These are phyloP conservation scores for Myrmecobius fasciatus DNA, from an alignment of 2,113 vertebrate species.

Conservation along the genomic window DNA sequence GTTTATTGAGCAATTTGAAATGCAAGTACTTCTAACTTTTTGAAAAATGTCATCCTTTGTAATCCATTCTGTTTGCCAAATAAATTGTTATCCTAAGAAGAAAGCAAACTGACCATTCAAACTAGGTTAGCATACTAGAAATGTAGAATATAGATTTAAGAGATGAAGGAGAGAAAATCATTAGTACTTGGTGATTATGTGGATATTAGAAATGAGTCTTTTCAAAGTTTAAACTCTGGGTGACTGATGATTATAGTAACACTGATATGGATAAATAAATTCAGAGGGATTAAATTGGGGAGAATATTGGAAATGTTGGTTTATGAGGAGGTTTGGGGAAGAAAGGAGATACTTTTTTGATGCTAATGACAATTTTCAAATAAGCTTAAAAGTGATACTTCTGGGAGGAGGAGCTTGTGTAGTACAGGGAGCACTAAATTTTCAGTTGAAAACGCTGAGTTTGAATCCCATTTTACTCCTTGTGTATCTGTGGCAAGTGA, in stretches of 20 bases:
- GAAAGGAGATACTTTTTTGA: not conserved
- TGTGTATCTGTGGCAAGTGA: not conserved
- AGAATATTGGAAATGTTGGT: too few species aligned
- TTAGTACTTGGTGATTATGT: not conserved
- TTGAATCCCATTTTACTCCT: not conserved
- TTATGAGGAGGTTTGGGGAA: too few species aligned
- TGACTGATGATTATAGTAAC: not conserved
- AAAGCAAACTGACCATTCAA: not conserved
- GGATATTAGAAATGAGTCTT: not conserved
- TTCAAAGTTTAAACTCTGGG: not conserved
- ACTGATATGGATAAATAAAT: not conserved
- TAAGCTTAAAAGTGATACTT: not conserved
- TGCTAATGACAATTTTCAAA: not conserved
- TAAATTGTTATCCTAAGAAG: not conserved
- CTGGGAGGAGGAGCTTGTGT: not conserved
- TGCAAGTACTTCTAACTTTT: not conserved
- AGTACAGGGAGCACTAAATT: not conserved
- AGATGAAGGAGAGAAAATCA: not conserved
- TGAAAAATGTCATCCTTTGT: not conserved
- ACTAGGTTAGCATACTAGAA: not conserved
- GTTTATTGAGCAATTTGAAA: not conserved
- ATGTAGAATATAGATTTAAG: not conserved
- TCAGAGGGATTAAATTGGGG: not conserved
- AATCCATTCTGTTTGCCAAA: not conserved
- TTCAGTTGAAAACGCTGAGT: not conserved